phyloP scores from a whole-genome alignment of 2,797 vertebrate genomes.

The Octomys mimax region DNA sequence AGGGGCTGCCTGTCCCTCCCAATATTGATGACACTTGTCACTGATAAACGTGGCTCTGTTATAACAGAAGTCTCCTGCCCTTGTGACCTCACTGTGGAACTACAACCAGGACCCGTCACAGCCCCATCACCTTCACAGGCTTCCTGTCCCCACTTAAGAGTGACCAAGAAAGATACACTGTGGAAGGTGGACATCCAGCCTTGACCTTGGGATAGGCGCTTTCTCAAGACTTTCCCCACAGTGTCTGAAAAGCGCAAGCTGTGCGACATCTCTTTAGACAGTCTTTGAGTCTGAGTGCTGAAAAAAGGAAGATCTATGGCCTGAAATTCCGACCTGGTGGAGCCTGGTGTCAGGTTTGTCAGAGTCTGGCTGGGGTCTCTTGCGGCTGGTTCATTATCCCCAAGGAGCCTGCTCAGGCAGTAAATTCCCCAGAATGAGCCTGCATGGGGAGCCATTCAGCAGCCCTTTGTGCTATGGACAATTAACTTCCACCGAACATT shows the following conservation, averaged over 20 bases:
- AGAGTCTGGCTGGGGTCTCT: background rate
- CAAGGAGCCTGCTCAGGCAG: background rate
- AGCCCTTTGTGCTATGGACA: conserved; percentile 39
- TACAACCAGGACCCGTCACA: background rate
- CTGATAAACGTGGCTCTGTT: background rate
- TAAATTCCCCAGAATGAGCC: conserved; percentile 28
- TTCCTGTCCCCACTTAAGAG: background rate
- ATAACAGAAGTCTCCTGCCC: background rate
- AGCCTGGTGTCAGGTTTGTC: background rate
- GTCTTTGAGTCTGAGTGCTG: background rate
- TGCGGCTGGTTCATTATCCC: background rate
- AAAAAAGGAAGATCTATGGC: background rate
- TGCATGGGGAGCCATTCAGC: background rate
- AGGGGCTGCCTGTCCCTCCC: background rate
- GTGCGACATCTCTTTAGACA: background rate
- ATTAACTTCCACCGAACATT: conserved; percentile 43
- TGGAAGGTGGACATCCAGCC: background rate
- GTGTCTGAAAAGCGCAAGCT: background rate
- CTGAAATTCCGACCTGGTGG: background rate
- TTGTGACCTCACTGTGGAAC: background rate
- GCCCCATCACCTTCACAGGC: background rate
- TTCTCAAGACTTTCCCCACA: background rate
- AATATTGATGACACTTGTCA: background rate
- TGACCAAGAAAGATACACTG: background rate
- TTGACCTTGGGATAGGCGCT: conserved; percentile 18